A percentile compares a stretch with the other conserved stretches of the same genome.
Conservation (phyloP, 2,888 invertebrate species). For the Melolontha melolontha region DNA sequence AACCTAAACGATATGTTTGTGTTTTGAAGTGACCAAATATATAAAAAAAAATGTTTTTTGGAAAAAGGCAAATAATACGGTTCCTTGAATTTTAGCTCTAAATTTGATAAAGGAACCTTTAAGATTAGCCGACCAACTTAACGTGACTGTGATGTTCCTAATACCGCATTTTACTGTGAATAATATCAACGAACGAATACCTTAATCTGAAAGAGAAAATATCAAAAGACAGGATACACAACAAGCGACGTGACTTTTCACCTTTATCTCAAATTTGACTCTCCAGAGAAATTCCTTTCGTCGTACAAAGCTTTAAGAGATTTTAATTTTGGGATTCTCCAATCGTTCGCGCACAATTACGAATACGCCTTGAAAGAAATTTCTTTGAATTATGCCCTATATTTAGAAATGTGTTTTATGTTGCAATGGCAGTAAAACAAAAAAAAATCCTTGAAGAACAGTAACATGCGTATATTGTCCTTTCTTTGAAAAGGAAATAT, state of each 20-base stretch:
- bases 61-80: not conserved
- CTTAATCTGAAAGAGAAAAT: slow-evolving; percentile 14
- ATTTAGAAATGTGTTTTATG: too few relatives aligned
- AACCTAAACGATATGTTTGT: too few relatives aligned
- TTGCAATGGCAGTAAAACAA: too few relatives aligned
- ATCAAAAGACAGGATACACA: slow-evolving; percentile 18
- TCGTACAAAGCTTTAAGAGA: not conserved
- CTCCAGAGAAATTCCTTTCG: slow-evolving; percentile 1
- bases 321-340: not conserved
- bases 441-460: too few relatives aligned
- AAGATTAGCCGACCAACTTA: slow-evolving; percentile 20
- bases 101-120: slow-evolving; percentile 23
- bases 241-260: slow-evolving; percentile 6
- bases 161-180: slow-evolving; percentile 10
- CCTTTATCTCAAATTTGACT: slow-evolving; percentile 10
- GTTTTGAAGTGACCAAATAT: not conserved
- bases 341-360: not conserved
- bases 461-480: too few relatives aligned
- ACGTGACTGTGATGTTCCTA: slow-evolving; percentile 10
- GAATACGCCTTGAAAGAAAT: not conserved
- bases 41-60: not conserved
- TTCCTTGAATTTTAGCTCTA: slow-evolving; percentile 1
- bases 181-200: slow-evolving; percentile 30
- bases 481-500: too few relatives aligned
- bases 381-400: too few relatives aligned